These are phyloP conservation scores for Eulithis testata DNA, from an alignment of 2,888 invertebrate genomes.

Conservation along the genomic window DNA sequence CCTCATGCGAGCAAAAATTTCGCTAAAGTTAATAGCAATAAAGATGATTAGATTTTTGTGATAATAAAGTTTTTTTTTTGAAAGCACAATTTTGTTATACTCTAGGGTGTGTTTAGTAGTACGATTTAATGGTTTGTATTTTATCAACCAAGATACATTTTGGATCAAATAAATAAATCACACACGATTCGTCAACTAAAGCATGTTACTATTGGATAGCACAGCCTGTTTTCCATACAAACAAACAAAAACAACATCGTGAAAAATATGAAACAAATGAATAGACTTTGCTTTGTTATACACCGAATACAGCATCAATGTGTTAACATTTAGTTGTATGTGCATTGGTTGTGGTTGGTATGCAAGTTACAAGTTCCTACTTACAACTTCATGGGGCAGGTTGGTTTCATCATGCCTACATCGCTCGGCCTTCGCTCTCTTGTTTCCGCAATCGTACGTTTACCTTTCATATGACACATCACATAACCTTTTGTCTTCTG, in stretches of 20 bases:
- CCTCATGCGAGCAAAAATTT: constrained; percentile 16
- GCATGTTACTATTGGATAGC: too few species aligned
- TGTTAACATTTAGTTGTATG: too few species aligned
- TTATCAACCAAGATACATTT: too few species aligned
- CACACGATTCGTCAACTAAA: too few species aligned
- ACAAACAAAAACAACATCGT: too few species aligned
- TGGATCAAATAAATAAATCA: too few species aligned
- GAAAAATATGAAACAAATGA: too few species aligned
- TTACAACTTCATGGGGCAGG: constrained; percentile 59
- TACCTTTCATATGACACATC: constrained; percentile 61
- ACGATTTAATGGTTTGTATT: too few species aligned
- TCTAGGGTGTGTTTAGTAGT: background rate
- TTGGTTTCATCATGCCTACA: constrained; percentile 65
- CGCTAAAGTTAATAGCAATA: background rate
- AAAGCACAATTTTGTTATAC: background rate
- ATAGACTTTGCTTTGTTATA: too few species aligned
- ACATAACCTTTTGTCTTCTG: constrained; percentile 45
- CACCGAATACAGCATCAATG: too few species aligned
- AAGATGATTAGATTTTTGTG: constrained; percentile 7
- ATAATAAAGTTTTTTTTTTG: constrained; percentile 1
- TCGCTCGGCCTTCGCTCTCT: constrained; percentile 59
- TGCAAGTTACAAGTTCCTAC: constrained; percentile 31
- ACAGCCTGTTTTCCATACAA: too few species aligned
- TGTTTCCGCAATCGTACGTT: constrained; percentile 77
- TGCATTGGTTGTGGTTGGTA: too few species aligned